phyloP scores from a whole-genome alignment of 2,888 invertebrate species.

The Pyrochroa serraticornis region DNA sequence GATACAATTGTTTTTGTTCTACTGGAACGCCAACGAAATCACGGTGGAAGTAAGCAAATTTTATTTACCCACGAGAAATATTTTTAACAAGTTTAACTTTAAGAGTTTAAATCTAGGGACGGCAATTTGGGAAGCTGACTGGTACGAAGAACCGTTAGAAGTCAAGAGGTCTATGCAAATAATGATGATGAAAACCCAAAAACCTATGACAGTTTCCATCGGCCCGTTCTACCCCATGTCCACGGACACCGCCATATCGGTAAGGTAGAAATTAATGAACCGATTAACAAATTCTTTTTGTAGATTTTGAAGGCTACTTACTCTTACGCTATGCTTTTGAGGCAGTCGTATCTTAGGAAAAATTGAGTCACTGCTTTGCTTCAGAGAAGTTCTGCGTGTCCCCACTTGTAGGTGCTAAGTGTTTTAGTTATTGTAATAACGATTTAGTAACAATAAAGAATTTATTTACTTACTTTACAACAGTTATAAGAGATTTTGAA shows the following conservation, averaged over 20 bases:
- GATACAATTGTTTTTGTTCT: constrained; percentile 41
- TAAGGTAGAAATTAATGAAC: neutral
- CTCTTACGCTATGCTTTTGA: constrained; percentile 16
- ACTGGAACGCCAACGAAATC: constrained; percentile 46
- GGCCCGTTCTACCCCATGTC: constrained; percentile 43
- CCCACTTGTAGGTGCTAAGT: no score
- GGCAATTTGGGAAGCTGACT: constrained; percentile 37
- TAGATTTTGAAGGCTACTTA: constrained; percentile 22
- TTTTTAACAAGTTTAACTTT: constrained; percentile 15
- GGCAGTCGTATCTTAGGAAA: constrained; percentile 7
- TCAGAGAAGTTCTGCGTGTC: neutral
- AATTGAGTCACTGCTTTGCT: neutral
- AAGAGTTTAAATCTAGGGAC: constrained; percentile 33
- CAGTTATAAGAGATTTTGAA: no score
- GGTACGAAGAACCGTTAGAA: constrained; percentile 35
- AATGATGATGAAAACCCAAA: constrained; percentile 38
- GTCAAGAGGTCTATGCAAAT: constrained; percentile 35
- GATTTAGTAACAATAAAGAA: no score
- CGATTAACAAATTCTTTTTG: neutral
- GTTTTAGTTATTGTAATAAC: neutral
- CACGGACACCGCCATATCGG: constrained; percentile 29
- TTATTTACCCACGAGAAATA: neutral
- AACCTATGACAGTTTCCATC: constrained; percentile 37
- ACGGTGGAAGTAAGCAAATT: constrained; percentile 35
- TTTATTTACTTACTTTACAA: no score